These are phyloP conservation scores for Salminus brasiliensis DNA, from an alignment of 2,113 vertebrate species.

Conservation along the genomic window DNA sequence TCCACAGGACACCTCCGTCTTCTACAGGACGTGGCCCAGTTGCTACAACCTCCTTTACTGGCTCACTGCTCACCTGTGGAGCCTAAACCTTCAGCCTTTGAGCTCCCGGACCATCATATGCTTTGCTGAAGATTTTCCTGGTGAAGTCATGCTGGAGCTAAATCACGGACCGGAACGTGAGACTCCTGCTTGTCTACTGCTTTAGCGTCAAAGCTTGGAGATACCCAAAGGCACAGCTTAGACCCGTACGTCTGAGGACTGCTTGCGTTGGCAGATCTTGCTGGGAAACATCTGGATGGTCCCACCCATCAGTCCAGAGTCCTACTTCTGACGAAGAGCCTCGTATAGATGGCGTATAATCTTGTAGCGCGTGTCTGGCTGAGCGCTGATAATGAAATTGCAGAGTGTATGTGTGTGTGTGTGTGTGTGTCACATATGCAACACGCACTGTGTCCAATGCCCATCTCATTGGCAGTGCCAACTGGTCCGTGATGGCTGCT, in stretches of 20 bases:
- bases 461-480: neutral
- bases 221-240: neutral
- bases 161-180: too few species aligned
- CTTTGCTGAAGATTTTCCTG: too few species aligned
- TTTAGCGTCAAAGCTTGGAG: neutral
- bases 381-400: neutral
- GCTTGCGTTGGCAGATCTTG: neutral
- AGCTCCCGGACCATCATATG: too few species aligned
- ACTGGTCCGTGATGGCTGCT: neutral
- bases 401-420: neutral
- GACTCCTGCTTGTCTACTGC: neutral
- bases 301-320: neutral
- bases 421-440: slow-evolving; percentile 18
- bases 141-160: too few species aligned
- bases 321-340: neutral
- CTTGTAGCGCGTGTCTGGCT: neutral
- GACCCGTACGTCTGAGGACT: neutral
- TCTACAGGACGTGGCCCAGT: too few species aligned
- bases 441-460: neutral
- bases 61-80: too few species aligned
- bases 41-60: too few species aligned
- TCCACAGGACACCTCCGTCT: too few species aligned
- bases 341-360: neutral
- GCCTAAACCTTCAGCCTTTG: too few species aligned
- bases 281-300: neutral